Percentiles rank a stretch among this genome's conserved stretches.
These are phyloP conservation scores for Whitmania pigra DNA, from an alignment of 1,140 invertebrate genomes.

Conservation along the genomic window DNA sequence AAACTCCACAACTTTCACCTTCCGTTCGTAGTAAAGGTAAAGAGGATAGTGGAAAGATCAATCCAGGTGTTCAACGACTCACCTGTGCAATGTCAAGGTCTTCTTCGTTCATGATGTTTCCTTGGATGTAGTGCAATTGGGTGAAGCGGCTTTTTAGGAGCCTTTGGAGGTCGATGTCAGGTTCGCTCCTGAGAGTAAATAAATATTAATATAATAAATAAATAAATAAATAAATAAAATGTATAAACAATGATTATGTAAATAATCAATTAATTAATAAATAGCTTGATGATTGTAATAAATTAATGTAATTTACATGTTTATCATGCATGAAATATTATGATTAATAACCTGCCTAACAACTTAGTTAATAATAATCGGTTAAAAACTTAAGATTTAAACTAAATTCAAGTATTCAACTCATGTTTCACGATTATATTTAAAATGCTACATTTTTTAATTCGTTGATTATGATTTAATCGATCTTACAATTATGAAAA, in stretches of 20 bases:
- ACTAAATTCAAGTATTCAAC: too few relatives aligned
- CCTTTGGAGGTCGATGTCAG: conserved; percentile 89
- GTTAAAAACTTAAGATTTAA: too few relatives aligned
- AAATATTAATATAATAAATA: conserved; percentile 7
- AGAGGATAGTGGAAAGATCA: neutral
- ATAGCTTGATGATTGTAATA: neutral
- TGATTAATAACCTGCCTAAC: too few relatives aligned
- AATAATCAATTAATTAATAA: conserved; percentile 8
- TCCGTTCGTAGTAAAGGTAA: neutral
- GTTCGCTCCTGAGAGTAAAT: conserved; percentile 40
- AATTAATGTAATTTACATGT: too few relatives aligned
- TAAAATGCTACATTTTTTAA: too few relatives aligned
- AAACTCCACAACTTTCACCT: neutral
- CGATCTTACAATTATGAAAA: too few relatives aligned
- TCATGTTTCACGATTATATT: too few relatives aligned
- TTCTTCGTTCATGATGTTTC: conserved; percentile 98
- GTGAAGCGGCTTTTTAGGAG: conserved; percentile 97
- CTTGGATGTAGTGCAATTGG: conserved; percentile 99
- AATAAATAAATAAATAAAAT: conserved; percentile 18
- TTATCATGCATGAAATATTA: too few relatives aligned
- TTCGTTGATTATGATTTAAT: too few relatives aligned
- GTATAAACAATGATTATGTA: conserved; percentile 8
- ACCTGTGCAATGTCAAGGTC: conserved; percentile 97
- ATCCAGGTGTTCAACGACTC: conserved; percentile 40
- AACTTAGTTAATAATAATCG: too few relatives aligned